A percentile compares a stretch with the other conserved stretches of the same genome.
Conservation (phyloP, 2,113 vertebrate species). For the Symphodus melops region DNA sequence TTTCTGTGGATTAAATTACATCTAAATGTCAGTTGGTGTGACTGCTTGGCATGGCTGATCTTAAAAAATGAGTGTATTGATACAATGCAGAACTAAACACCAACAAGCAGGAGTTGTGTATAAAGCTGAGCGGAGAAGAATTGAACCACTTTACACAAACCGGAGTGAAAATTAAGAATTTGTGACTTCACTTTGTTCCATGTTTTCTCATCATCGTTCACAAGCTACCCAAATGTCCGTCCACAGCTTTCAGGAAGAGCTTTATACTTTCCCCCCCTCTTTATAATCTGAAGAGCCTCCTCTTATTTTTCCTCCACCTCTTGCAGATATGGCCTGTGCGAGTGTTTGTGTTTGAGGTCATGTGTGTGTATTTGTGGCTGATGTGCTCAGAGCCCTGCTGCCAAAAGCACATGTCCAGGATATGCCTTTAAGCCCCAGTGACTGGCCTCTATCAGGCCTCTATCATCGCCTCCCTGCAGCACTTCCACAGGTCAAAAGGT, state of each 20-base stretch:
- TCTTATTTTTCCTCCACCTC: slow-evolving; percentile 40
- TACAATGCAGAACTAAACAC: slow-evolving; percentile 17
- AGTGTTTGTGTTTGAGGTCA: slow-evolving; percentile 26
- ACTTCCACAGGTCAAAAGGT: slow-evolving; percentile 76
- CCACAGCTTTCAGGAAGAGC: slow-evolving; percentile 9
- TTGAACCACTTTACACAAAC: not conserved
- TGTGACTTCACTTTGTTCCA: not conserved
- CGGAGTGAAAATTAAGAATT: not conserved
- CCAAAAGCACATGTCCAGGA: slow-evolving; percentile 61
- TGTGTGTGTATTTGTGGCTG: slow-evolving; percentile 42
- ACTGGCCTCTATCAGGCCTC: slow-evolving; percentile 70
- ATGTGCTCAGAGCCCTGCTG: slow-evolving; percentile 49
- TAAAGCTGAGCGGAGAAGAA: not conserved
- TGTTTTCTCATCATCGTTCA: slow-evolving; percentile 7
- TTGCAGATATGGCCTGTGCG: slow-evolving; percentile 32
- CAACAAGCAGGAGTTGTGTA: not conserved
- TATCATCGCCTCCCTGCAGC: slow-evolving; percentile 69
- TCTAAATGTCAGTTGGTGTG: slow-evolving; percentile 71
- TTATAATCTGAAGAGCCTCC: slow-evolving; percentile 40
- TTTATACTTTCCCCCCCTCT: slow-evolving; percentile 26
- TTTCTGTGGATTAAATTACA: slow-evolving; percentile 50
- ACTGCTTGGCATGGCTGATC: slow-evolving; percentile 43
- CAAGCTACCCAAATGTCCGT: not conserved
- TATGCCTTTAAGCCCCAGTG: slow-evolving; percentile 66
- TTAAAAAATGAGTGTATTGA: slow-evolving; percentile 64